These are phyloP conservation scores for Eucriotettix oculatus DNA, from an alignment of 2,888 invertebrate species.

Conservation along the genomic window DNA sequence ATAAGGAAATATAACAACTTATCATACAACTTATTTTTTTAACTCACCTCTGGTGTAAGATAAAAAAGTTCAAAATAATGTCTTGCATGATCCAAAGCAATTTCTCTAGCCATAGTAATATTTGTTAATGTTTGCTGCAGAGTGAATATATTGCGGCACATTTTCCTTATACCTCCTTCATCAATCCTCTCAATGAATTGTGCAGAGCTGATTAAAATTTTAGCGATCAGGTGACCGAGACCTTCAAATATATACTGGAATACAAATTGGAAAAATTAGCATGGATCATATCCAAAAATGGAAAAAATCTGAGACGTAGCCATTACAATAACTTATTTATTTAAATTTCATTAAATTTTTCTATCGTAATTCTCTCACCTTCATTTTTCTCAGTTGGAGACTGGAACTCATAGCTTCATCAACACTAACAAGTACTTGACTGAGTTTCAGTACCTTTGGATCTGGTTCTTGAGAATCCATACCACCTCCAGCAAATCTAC, in stretches of 20 bases:
- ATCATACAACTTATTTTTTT: not conserved
- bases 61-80: constrained; percentile 78
- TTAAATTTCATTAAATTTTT: too few relatives aligned
- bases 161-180: constrained; percentile 64
- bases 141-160: constrained; percentile 72
- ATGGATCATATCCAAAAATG: too few relatives aligned
- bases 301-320: not conserved
- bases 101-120: constrained; percentile 64
- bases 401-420: constrained; percentile 61
- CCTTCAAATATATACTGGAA: constrained; percentile 79
- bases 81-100: constrained; percentile 75
- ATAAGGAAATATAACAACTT: too few relatives aligned
- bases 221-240: constrained; percentile 64
- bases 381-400: constrained; percentile 59
- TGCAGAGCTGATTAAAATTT: constrained; percentile 64
- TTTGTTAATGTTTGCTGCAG: constrained; percentile 73
- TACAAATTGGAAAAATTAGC: not conserved
- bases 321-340: not conserved
- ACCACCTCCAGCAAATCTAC: constrained; percentile 27
- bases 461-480: constrained; percentile 63
- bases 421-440: constrained; percentile 57
- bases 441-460: constrained; percentile 57
- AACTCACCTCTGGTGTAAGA: constrained; percentile 57
- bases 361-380: constrained; percentile 31
- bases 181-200: constrained; percentile 65